Evolutionary conservation across 2,797 vertebrate genomes (phyloP).

Genomic region (Luscinia megarhynchos): DNA sequence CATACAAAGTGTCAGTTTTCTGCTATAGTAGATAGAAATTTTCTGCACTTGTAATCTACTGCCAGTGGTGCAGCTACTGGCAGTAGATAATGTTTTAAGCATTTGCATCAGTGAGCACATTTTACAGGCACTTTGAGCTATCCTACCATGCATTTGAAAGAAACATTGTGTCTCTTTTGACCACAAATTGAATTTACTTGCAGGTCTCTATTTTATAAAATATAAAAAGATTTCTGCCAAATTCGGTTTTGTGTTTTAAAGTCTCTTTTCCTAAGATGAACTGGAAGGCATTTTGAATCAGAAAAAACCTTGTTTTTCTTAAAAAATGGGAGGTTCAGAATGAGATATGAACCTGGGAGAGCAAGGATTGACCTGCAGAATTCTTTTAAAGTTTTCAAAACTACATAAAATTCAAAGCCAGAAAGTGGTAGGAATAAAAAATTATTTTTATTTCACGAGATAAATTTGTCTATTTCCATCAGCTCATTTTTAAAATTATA

Average conservation of each 20-base stretch:
- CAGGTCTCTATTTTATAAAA: conserved; percentile 39
- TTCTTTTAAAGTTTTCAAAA: not conserved
- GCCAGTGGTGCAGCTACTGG: conserved; percentile 67
- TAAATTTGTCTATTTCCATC: not conserved
- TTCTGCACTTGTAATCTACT: conserved; percentile 61
- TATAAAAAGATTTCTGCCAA: conserved; percentile 22
- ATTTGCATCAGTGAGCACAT: conserved; percentile 69
- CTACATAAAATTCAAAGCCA: not conserved
- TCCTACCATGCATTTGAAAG: conserved; percentile 37
- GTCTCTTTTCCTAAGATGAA: not conserved
- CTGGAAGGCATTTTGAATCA: not conserved
- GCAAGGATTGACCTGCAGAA: not conserved
- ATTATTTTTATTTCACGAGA: not conserved
- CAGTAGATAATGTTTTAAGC: conserved; percentile 64
- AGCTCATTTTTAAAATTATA: not conserved
- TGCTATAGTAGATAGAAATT: conserved; percentile 62
- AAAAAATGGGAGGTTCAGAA: not conserved
- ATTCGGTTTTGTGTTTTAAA: not conserved
- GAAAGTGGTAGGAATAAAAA: not conserved
- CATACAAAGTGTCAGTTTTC: conserved; percentile 68
- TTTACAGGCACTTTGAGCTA: conserved; percentile 66
- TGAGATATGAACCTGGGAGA: not conserved
- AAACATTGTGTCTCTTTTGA: conserved; percentile 53
- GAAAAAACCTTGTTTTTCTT: not conserved
- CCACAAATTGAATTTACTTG: conserved; percentile 50